Percentiles rank a stretch among this genome's conserved stretches.
These are phyloP conservation scores for Drosophila murphyi DNA, from an alignment of 1,140 invertebrate species.

Conservation along the genomic window DNA sequence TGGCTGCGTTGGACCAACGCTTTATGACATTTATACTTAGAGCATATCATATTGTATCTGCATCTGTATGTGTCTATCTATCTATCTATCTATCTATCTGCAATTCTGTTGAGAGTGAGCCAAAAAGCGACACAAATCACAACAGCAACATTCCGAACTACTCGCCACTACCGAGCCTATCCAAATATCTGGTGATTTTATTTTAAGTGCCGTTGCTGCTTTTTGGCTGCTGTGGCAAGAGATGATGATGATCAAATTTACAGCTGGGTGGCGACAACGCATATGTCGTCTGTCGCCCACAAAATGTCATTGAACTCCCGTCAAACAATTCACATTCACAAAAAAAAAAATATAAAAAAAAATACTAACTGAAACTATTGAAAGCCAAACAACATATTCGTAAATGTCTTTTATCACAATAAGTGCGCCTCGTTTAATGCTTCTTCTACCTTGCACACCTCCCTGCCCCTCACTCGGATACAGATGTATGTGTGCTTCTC, in stretches of 20 bases:
- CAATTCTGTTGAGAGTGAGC: slow-evolving; percentile 55
- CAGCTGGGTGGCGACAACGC: slow-evolving; percentile 48
- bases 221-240: slow-evolving; percentile 24
- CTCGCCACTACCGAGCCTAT: slow-evolving; percentile 10
- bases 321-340: slow-evolving; percentile 10
- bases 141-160: not conserved
- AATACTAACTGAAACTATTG: slow-evolving; percentile 62
- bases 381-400: slow-evolving; percentile 36
- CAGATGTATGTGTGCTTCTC: not conserved
- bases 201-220: not conserved
- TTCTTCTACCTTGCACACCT: not conserved
- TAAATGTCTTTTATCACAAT: slow-evolving; percentile 44
- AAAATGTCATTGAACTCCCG: slow-evolving; percentile 67
- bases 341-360: slow-evolving; percentile 5
- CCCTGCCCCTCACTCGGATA: not conserved
- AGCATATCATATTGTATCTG: slow-evolving; percentile 14
- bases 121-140: slow-evolving; percentile 16
- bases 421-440: slow-evolving; percentile 25
- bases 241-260: slow-evolving; percentile 78
- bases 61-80: not conserved
- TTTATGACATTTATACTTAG: slow-evolving; percentile 37
- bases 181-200: slow-evolving; percentile 9
- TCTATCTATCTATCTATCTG: slow-evolving; percentile 8
- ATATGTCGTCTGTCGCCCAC: slow-evolving; percentile 45
- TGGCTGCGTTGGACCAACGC: slow-evolving; percentile 40